phyloP scores from a whole-genome alignment of 1,140 invertebrate species.

The Chymomyza costata region DNA sequence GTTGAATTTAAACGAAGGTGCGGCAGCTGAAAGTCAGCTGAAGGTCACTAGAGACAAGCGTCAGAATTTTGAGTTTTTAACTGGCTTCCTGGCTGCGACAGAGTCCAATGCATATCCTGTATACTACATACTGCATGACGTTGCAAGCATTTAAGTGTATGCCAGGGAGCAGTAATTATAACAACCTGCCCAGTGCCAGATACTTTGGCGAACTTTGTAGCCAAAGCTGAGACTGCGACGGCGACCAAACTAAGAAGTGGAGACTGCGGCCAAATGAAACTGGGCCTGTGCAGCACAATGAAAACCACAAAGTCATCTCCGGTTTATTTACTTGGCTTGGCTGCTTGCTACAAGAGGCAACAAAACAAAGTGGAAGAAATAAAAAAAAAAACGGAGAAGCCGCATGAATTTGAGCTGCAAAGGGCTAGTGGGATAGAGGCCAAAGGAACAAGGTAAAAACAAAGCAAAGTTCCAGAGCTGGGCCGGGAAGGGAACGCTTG shows the following conservation, averaged over 20 bases:
- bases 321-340: constrained; percentile 74
- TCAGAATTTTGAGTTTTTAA: constrained; percentile 31
- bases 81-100: constrained; percentile 26
- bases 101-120: constrained; percentile 49
- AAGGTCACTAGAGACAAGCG: constrained; percentile 39
- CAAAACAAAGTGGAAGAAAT: constrained; percentile 22
- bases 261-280: not conserved
- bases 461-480: constrained; percentile 34
- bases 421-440: constrained; percentile 21
- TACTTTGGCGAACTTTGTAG: constrained; percentile 21
- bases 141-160: constrained; percentile 56
- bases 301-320: constrained; percentile 74
- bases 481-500: not conserved
- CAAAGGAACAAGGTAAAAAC: constrained; percentile 42
- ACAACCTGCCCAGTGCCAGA: constrained; percentile 39
- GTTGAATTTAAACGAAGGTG: too few relatives aligned
- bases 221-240: constrained; percentile 5
- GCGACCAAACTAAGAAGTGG: not conserved
- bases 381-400: constrained; percentile 43
- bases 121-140: constrained; percentile 38
- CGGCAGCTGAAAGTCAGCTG: constrained; percentile 31
- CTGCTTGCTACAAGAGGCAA: constrained; percentile 49
- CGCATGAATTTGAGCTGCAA: constrained; percentile 65
- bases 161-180: constrained; percentile 60
- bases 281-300: constrained; percentile 39